Percentiles rank a stretch among this genome's conserved stretches.
These are phyloP conservation scores for Heliconius ismenius DNA, from an alignment of 2,888 invertebrate genomes.

Conservation along the genomic window DNA sequence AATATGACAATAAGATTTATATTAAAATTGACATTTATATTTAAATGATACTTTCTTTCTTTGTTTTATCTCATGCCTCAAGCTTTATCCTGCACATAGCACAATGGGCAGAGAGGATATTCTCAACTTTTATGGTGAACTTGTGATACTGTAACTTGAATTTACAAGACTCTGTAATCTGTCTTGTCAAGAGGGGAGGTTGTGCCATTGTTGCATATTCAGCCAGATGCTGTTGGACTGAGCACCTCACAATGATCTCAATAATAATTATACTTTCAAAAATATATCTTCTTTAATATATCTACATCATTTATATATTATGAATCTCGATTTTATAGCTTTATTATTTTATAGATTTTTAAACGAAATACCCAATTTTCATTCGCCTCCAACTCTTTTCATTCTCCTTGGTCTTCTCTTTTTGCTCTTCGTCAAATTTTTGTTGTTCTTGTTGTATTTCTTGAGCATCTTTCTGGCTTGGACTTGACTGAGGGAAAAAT, in stretches of 20 bases:
- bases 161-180: too few relatives aligned
- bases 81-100: background rate
- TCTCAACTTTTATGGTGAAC: too few relatives aligned
- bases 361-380: constrained; percentile 83
- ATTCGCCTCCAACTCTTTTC: constrained; percentile 87
- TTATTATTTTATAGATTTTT: too few relatives aligned
- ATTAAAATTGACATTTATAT: background rate
- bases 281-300: too few relatives aligned
- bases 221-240: too few relatives aligned
- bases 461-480: constrained; percentile 66
- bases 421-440: constrained; percentile 78
- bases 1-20: background rate
- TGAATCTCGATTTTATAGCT: background rate
- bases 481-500: constrained; percentile 81
- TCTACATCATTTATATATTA: too few relatives aligned
- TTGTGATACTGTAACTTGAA: too few relatives aligned
- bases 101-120: too few relatives aligned
- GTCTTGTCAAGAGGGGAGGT: too few relatives aligned
- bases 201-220: too few relatives aligned
- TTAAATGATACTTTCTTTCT: background rate
- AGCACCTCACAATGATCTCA: too few relatives aligned
- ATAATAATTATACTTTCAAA: too few relatives aligned
- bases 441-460: constrained; percentile 81
- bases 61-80: background rate
- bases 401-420: constrained; percentile 82